Evolutionary conservation across 1,140 invertebrate genomes (phyloP).

Genomic region (Lithobius niger): DNA sequence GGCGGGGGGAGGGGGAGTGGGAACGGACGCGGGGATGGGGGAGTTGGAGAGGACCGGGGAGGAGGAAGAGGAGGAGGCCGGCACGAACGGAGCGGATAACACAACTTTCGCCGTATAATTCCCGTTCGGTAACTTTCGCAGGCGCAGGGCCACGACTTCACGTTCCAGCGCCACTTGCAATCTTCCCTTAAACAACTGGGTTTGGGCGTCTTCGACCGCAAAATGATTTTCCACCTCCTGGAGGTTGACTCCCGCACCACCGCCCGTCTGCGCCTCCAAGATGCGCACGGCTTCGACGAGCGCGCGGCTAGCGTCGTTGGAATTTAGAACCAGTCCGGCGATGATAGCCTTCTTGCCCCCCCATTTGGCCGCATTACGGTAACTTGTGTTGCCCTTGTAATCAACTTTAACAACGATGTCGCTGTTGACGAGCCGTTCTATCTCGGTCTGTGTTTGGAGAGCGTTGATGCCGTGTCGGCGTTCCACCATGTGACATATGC

Average conservation of each 20-base stretch:
- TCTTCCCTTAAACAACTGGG: slow-evolving; percentile 17
- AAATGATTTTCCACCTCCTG: slow-evolving; percentile 24
- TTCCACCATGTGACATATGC: slow-evolving; percentile 64
- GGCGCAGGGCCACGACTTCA: slow-evolving; percentile 23
- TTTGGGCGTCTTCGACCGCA: slow-evolving; percentile 12
- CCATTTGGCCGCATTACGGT: slow-evolving; percentile 52
- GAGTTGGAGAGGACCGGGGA: neutral
- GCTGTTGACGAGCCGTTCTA: slow-evolving; percentile 57
- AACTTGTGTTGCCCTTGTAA: slow-evolving; percentile 71
- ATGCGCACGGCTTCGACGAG: slow-evolving; percentile 24
- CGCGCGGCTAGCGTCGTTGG: slow-evolving; percentile 21
- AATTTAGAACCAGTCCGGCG: slow-evolving; percentile 25
- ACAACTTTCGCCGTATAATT: neutral
- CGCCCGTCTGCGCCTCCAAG: slow-evolving; percentile 8
- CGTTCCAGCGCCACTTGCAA: slow-evolving; percentile 24
- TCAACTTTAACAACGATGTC: slow-evolving; percentile 68
- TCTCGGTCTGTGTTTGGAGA: slow-evolving; percentile 52
- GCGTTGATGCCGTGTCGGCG: slow-evolving; percentile 54
- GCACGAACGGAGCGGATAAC: too few relatives aligned
- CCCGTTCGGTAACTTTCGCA: slow-evolving; percentile 17
- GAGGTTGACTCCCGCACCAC: slow-evolving; percentile 14
- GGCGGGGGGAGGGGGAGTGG: neutral
- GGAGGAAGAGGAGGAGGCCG: neutral
- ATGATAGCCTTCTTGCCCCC: slow-evolving; percentile 22
- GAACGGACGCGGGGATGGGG: neutral